phyloP scores from a whole-genome alignment of 2,797 vertebrate genomes.

The Remorina albescens region DNA sequence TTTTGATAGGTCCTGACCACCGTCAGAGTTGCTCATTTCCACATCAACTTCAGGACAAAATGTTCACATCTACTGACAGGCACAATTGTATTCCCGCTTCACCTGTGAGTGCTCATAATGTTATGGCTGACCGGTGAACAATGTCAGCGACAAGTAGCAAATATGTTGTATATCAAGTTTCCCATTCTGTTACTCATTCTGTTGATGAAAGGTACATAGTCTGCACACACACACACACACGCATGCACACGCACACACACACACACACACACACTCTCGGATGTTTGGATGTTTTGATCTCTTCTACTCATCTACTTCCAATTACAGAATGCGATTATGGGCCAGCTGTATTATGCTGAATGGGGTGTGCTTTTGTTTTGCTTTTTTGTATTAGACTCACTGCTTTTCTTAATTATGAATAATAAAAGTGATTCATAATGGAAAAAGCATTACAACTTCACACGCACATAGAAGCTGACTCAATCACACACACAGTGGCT shows the following conservation, averaged over 20 bases:
- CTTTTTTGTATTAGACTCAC: slow-evolving; percentile 55
- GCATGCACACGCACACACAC: too few relatives aligned
- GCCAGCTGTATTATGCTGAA: slow-evolving; percentile 62
- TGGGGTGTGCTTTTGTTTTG: slow-evolving; percentile 59
- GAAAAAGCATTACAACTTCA: slow-evolving; percentile 73
- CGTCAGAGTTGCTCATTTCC: too few relatives aligned
- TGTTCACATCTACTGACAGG: too few relatives aligned
- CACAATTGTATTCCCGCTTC: too few relatives aligned
- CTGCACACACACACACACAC: too few relatives aligned
- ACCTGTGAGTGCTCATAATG: too few relatives aligned
- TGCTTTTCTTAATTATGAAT: slow-evolving; percentile 79
- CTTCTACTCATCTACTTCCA: slow-evolving; percentile 60
- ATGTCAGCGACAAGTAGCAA: not conserved
- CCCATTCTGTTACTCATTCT: not conserved
- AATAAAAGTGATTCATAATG: slow-evolving; percentile 79
- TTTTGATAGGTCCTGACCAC: too few relatives aligned
- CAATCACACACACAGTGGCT: slow-evolving; percentile 49
- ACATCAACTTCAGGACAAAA: too few relatives aligned
- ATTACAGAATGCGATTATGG: slow-evolving; percentile 54
- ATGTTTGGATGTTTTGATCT: slow-evolving; percentile 55
- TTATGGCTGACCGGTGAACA: not conserved
- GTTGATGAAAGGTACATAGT: not conserved
- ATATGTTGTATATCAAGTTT: not conserved
- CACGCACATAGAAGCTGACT: slow-evolving; percentile 60
- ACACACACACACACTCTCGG: not conserved